Evolutionary conservation across 2,888 invertebrate species (phyloP).

Genomic region (Ormia ochracea): DNA sequence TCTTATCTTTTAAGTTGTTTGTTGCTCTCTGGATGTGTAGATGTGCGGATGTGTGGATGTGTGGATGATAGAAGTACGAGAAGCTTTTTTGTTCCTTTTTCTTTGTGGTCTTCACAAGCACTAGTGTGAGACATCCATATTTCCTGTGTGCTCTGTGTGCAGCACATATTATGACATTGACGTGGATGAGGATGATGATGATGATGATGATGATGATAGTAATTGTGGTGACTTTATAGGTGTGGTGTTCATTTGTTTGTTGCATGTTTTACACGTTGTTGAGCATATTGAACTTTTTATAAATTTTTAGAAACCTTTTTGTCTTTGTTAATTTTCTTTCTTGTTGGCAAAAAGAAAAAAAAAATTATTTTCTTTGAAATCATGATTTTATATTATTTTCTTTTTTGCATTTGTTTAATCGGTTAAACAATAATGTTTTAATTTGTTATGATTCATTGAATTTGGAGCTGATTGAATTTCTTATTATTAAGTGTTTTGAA

Average conservation of each 20-base stretch:
- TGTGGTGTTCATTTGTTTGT: constrained; percentile 40
- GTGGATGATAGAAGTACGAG: constrained; percentile 29
- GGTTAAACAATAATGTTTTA: constrained; percentile 8
- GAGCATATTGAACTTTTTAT: constrained; percentile 49
- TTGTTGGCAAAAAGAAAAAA: not conserved
- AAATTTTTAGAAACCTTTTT: not conserved
- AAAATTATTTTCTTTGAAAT: not conserved
- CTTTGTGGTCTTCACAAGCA: constrained; percentile 31
- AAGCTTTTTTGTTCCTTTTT: not conserved
- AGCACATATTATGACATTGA: constrained; percentile 21
- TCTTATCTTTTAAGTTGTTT: not conserved
- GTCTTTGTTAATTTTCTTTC: not conserved
- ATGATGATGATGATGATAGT: too few species aligned
- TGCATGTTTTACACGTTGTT: constrained; percentile 28
- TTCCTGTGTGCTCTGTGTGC: constrained; percentile 25
- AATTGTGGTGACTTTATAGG: constrained; percentile 49
- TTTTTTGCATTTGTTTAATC: not conserved
- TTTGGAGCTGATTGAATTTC: not conserved
- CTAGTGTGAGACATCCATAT: constrained; percentile 51
- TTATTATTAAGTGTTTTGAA: not conserved
- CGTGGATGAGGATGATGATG: constrained; percentile 29
- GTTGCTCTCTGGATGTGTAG: constrained; percentile 37
- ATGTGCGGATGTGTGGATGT: too few species aligned
- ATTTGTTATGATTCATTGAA: constrained; percentile 30
- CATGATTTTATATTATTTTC: not conserved